These are phyloP conservation scores for Dasypolia templi DNA, from an alignment of 2,888 invertebrate species.

Conservation along the genomic window DNA sequence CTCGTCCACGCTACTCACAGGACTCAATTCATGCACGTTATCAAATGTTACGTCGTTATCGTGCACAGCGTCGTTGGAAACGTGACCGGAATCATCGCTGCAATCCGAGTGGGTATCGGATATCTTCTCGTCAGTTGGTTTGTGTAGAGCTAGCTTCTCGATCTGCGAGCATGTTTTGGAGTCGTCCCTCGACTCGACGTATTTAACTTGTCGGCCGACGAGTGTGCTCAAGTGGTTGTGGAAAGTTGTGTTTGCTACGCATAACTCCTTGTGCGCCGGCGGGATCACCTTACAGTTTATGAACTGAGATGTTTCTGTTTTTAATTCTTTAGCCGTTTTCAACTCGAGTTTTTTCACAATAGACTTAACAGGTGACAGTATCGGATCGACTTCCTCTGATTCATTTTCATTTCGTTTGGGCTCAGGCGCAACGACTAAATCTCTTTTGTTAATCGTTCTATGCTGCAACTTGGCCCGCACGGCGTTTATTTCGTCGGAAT, in stretches of 20 bases:
- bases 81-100: constrained; percentile 95
- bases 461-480: constrained; percentile 88
- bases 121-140: constrained; percentile 87
- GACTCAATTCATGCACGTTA: constrained; percentile 79
- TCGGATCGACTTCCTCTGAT: constrained; percentile 79
- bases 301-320: constrained; percentile 83
- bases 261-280: constrained; percentile 86
- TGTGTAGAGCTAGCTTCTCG: constrained; percentile 82
- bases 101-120: constrained; percentile 92
- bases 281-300: constrained; percentile 87
- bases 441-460: constrained; percentile 86
- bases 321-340: constrained; percentile 85
- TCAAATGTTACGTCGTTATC: constrained; percentile 90
- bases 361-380: constrained; percentile 87
- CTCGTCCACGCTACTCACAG: constrained; percentile 78
- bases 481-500: constrained; percentile 88
- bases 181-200: constrained; percentile 85
- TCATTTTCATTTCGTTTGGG: constrained; percentile 82
- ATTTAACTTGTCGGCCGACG: constrained; percentile 88
- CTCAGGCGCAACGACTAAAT: constrained; percentile 77
- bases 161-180: constrained; percentile 83
- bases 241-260: constrained; percentile 87
- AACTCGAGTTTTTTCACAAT: constrained; percentile 89
- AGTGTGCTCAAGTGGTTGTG: constrained; percentile 89
- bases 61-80: constrained; percentile 95